A percentile compares a stretch with the other conserved stretches of the same genome.
phyloP scores from a whole-genome alignment of 2,797 vertebrate species.

The Epinephelus malabaricus region DNA sequence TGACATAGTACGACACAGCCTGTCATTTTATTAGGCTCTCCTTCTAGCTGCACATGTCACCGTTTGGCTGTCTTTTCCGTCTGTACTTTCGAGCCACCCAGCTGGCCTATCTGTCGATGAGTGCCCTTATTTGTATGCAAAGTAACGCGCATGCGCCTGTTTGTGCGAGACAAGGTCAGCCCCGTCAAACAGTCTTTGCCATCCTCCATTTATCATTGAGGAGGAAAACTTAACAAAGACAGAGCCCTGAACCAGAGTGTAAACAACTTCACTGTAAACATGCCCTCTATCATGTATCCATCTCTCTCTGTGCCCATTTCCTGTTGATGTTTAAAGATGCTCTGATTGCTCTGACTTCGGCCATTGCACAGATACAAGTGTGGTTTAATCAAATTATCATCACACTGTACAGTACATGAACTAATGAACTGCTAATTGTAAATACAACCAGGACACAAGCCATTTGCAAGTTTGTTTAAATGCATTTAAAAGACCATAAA shows the following conservation, averaged over 20 bases:
- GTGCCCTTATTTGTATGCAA: constrained; percentile 37
- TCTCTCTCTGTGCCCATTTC: constrained; percentile 50
- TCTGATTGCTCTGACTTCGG: constrained; percentile 47
- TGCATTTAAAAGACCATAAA: not conserved
- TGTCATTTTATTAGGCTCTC: constrained; percentile 18
- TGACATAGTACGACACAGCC: constrained; percentile 37
- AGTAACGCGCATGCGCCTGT: constrained; percentile 4
- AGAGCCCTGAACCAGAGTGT: constrained; percentile 22
- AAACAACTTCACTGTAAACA: constrained; percentile 53
- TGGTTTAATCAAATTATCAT: constrained; percentile 16
- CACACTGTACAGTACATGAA: not conserved
- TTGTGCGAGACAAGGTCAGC: constrained; percentile 48
- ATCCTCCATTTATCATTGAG: constrained; percentile 27
- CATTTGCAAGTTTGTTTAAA: not conserved
- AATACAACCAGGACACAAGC: not conserved
- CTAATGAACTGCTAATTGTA: not conserved
- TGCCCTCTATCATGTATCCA: constrained; percentile 11
- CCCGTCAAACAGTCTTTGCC: constrained; percentile 9
- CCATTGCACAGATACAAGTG: constrained; percentile 23
- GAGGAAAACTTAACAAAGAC: constrained; percentile 32
- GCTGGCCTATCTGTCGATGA: constrained; percentile 18
- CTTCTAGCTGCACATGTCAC: constrained; percentile 7
- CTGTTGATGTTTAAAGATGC: constrained; percentile 53
- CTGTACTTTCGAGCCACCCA: constrained; percentile 22
- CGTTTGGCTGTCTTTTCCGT: constrained; percentile 3